These are phyloP conservation scores for Drosophila setifemur DNA, from an alignment of 1,140 invertebrate species.

Conservation along the genomic window DNA sequence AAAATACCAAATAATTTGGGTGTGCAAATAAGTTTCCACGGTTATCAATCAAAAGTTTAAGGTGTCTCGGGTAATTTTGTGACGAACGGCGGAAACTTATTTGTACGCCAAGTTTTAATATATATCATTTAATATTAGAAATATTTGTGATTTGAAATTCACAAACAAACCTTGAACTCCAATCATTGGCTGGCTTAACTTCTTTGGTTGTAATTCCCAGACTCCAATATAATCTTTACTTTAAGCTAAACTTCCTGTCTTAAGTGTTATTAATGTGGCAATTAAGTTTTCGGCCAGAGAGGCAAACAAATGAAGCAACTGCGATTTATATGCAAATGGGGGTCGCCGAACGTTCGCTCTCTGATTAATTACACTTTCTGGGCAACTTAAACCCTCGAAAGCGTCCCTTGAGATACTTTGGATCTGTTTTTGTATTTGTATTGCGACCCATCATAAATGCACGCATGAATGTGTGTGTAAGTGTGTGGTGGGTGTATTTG, in stretches of 20 bases:
- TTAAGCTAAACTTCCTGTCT: constrained; percentile 11
- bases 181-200: constrained; percentile 1
- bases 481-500: constrained; percentile 40
- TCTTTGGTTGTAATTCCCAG: background rate
- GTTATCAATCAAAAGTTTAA: too few relatives aligned
- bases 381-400: constrained; percentile 64
- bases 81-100: too few relatives aligned
- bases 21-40: too few relatives aligned
- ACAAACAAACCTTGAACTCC: background rate
- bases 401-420: background rate
- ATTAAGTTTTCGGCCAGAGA: constrained; percentile 60
- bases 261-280: constrained; percentile 75
- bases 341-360: constrained; percentile 27
- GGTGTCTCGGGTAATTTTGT: too few relatives aligned
- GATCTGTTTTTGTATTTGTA: too few relatives aligned
- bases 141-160: background rate
- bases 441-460: constrained; percentile 45
- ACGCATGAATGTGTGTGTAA: constrained; percentile 1
- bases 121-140: background rate
- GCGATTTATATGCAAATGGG: constrained; percentile 75
- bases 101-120: too few relatives aligned
- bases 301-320: constrained; percentile 52
- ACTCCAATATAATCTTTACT: background rate
- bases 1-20: too few relatives aligned
- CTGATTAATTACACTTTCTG: constrained; percentile 77